A percentile compares a stretch with the other conserved stretches of the same genome.
Evolutionary conservation across 2,113 vertebrate genomes (phyloP).

Genomic region (Tinamus guttatus): DNA sequence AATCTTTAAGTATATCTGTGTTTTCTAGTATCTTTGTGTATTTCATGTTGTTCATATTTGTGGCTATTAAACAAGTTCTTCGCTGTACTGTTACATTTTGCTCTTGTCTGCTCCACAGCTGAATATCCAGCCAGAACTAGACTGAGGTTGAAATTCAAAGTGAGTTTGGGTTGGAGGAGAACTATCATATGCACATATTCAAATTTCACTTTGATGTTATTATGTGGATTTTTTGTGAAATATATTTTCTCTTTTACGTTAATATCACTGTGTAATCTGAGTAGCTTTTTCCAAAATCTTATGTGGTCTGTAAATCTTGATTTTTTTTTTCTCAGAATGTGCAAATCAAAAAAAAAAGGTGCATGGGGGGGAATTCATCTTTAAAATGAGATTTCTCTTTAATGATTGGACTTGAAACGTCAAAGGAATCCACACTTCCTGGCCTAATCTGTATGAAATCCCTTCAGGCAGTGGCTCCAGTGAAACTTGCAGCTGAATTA

Average conservation of each 20-base stretch:
- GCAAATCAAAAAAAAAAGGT: background rate
- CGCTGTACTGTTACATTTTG: background rate
- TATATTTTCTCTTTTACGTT: background rate
- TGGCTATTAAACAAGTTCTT: background rate
- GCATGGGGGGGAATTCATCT: background rate
- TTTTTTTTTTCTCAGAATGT: background rate
- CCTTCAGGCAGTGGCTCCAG: background rate
- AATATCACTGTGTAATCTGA: background rate
- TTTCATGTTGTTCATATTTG: background rate
- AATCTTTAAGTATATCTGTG: background rate
- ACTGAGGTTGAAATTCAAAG: background rate
- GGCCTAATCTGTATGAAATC: conserved; percentile 26
- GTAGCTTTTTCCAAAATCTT: background rate
- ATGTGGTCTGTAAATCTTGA: background rate
- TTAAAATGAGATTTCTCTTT: background rate
- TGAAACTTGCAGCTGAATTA: conserved; percentile 17
- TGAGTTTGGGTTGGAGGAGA: background rate
- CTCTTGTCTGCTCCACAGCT: background rate
- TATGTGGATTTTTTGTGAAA: conserved; percentile 1
- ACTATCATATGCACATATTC: background rate
- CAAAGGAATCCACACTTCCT: conserved; percentile 17
- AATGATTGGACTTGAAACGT: background rate
- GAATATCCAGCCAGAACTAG: background rate
- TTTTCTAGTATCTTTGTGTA: background rate
- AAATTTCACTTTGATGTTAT: background rate